Base-by-base conservation (phyloP, 1,140 invertebrate genomes). In the Ceratosolen fusciceps region DNA sequence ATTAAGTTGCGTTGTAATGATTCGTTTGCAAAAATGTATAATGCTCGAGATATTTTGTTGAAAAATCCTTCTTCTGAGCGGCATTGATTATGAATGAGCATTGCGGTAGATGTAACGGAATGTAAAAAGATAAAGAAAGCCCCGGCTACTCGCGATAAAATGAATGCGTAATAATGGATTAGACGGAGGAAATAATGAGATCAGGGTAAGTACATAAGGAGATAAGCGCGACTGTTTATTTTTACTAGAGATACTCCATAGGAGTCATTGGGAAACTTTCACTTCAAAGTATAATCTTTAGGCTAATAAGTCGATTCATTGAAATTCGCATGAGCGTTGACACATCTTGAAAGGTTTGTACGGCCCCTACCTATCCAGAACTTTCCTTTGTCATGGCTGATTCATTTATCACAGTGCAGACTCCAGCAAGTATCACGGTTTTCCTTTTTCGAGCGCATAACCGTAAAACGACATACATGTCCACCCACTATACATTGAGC, bases 351-450 rank as follows among this genome's bases (percentile, higher is more conserved):
- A 52, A 19, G 49, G 49, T 4, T 52, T 52, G 19, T 21, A 4
- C 14, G 49, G 9, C 31, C 16, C 8, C 43, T 54, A 26, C 54
- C 24, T 37, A 62, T 68, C 31, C 4, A 77, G 56, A 77, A 77
- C 74, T 77, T 77, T 77, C 67, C 65, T 70, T 77, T 77, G 65
- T 77, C 4, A 16, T 34, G 75, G 43, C 65, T 77, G 75, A 77
- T 70, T 70, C 65, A 77, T 31, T 19, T 16, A 12, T 43, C 21
- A 21, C 19, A 43, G 21, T 43, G 21, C 31, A 39, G 39, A 31
- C 37, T 9, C 31, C 10, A 54, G 52, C 16, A 54, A 10, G 24
- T n/a, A n/a, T 29, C 49, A 49, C n/a, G n/a, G 7, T 73, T 56
- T 73, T 73, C 10, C 21, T 26, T 7, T 3, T 19, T 54, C 21